Evolutionary conservation across 1,140 invertebrate species (phyloP), one percentile per base, ranked within the genome.

Genomic region (Atta texana): DNA sequence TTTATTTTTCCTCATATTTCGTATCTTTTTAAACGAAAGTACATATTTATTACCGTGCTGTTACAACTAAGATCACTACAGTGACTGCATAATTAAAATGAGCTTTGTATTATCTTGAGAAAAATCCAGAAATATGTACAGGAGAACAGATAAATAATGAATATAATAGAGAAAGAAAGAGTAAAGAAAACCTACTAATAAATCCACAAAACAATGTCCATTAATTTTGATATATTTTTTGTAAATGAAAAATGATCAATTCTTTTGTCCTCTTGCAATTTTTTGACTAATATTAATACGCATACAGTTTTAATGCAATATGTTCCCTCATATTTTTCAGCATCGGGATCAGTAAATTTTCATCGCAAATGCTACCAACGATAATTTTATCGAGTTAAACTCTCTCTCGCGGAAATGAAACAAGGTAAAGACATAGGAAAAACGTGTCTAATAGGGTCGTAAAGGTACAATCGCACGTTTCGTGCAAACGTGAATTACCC

Each of bases 401-500:
- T 80, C 49, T 18, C 16, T 18, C 21, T 2, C 21, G 31, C 49
- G 44, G 51, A 55, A n/a, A 49, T 16, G 49, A 80, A 71, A 55
- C 31, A 34, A 34, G 28, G 28, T 18, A 81, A 61, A 44, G 77
- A 16, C 31, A 53, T 44, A 18, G 28, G 74, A 77, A 34, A 71
- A 87, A 57, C 55, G 66, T 21, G 61, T 86, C 51, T 90, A 89
- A 90, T 61, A 82, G 66, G 86, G 64, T 78, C 88, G 77, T 88
- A 86, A 89, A 88, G 71, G 74, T 77, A 74, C 87, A 82, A 89
- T 89, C 39, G 63, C 63, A 80, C 85, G 74, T 86, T 64, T 77
- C 61, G 57, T 78, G 55, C 31, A 63, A 87, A 84, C 77, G 51
- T 57, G 74, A 88, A 88, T 89, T 88, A 89, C 68, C 82, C 16